Percentiles rank a stretch among this genome's conserved stretches.
These are phyloP conservation scores for Hypselothyrea guttata DNA, from an alignment of 2,888 invertebrate species.

Conservation along the genomic window DNA sequence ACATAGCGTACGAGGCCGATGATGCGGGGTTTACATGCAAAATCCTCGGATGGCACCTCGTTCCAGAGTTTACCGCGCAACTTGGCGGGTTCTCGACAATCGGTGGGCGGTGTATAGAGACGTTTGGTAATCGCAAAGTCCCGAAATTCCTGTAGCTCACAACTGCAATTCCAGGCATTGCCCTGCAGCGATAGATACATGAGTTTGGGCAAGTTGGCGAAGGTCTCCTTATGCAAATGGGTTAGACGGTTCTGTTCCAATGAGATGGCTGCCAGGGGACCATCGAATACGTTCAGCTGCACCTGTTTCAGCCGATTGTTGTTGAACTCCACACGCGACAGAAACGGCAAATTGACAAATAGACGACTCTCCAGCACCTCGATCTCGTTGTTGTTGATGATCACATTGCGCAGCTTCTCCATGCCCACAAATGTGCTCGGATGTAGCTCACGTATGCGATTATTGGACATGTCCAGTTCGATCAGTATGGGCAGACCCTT, in stretches of 20 bases:
- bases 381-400: slow-evolving; percentile 89
- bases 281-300: slow-evolving; percentile 87
- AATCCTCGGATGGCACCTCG: slow-evolving; percentile 87
- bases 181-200: slow-evolving; percentile 89
- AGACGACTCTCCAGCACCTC: slow-evolving; percentile 88
- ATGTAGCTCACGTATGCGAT: slow-evolving; percentile 86
- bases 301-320: slow-evolving; percentile 89
- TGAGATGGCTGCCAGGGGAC: slow-evolving; percentile 86
- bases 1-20: slow-evolving; percentile 83
- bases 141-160: slow-evolving; percentile 90
- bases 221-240: slow-evolving; percentile 86
- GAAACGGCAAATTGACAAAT: slow-evolving; percentile 88
- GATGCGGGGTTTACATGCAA: slow-evolving; percentile 92
- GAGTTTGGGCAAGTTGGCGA: slow-evolving; percentile 86
- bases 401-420: slow-evolving; percentile 87
- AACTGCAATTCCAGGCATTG: slow-evolving; percentile 95
- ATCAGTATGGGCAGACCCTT: slow-evolving; percentile 89
- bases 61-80: slow-evolving; percentile 89
- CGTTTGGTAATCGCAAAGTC: slow-evolving; percentile 89
- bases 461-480: slow-evolving; percentile 91
- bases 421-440: slow-evolving; percentile 88
- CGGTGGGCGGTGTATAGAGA: slow-evolving; percentile 89
- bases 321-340: slow-evolving; percentile 90
- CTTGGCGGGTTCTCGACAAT: slow-evolving; percentile 87
- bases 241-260: slow-evolving; percentile 90